Evolutionary conservation across 2,113 vertebrate genomes (phyloP), one percentile per base, ranked within the genome.

Genomic region (Artemisiospiza belli): DNA sequence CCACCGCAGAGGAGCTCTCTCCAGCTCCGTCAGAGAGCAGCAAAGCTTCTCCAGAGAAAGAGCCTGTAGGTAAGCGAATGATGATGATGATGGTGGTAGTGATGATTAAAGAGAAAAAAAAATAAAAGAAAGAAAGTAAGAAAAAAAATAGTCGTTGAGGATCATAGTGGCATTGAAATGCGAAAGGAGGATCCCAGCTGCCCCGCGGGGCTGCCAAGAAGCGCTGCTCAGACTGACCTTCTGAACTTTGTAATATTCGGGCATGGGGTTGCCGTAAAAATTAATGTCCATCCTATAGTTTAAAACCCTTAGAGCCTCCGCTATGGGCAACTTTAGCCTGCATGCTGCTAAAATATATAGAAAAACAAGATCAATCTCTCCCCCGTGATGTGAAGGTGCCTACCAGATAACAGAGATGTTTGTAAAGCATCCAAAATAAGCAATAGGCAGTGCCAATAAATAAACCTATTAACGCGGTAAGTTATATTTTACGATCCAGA

Each of bases 1-100:
- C 99, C 46, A 98, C 98, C n/a, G 98, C 99, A 21, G 98, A 98
- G 95, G 98, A 99, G 59, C 99, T 99, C 68, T 99, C 99, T 62
- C 99, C 99, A 17, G 99, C 99, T 94, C 98, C 98, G 54, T 97
- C 98, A 21, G 99, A 99, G 92, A 98, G 97, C 82, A 98, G 98
- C 98, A 98, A 98, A 92, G 97, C 98, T 89, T 99, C 98, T 96
- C 98, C 98, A 22, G 98, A 98, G 92, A 99, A 99, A 93, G 97
- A 98, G 23, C 91, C 96, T 87, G 98, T 99, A 99, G 99, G 99
- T 99, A 98, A 98, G 98, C 95, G 54, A 83, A 93, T 37, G 82
- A 52, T 70, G 47, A 20, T 79, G 83, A 10, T 87, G 80, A 28
- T 57, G 69, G 33, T 79, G 84, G 22, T 79, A 63, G 43, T n/a